Conservation (phyloP, 2,113 vertebrate genomes). For the Telmatochromis sp. region DNA sequence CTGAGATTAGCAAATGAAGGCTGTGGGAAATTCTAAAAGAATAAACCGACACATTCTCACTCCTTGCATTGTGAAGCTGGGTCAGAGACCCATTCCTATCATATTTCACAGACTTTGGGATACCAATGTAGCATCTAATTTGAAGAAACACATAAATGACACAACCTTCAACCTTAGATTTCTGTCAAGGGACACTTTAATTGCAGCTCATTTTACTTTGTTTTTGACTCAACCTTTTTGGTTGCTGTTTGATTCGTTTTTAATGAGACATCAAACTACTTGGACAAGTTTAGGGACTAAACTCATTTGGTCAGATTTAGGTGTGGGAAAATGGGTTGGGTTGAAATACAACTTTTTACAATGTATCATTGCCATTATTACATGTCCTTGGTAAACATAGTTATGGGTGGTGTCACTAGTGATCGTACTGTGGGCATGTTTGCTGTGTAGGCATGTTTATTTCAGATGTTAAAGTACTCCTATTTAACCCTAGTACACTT, state of each 20-base stretch:
- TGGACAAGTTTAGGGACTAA: not conserved
- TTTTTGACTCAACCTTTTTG: not conserved
- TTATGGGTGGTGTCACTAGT: not conserved
- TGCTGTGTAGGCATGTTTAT: not conserved
- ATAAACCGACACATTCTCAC: not conserved
- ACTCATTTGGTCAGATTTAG: not conserved
- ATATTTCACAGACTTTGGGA: not conserved
- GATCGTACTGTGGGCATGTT: not conserved
- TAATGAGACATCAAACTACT: not conserved
- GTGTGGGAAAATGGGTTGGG: not conserved
- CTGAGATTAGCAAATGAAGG: not conserved
- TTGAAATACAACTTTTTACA: not conserved
- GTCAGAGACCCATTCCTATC: not conserved
- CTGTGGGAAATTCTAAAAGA: not conserved
- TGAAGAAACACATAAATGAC: not conserved
- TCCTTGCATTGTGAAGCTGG: no score
- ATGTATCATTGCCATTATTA: not conserved
- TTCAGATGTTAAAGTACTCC: not conserved
- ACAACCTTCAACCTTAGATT: not conserved
- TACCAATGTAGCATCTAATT: not conserved
- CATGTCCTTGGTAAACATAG: not conserved
- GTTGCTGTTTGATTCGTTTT: not conserved
- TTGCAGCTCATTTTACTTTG: not conserved
- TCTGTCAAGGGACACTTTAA: not conserved
- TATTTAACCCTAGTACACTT: not conserved